phyloP scores from a whole-genome alignment of 2,113 vertebrate species.

The Nibea albiflora region DNA sequence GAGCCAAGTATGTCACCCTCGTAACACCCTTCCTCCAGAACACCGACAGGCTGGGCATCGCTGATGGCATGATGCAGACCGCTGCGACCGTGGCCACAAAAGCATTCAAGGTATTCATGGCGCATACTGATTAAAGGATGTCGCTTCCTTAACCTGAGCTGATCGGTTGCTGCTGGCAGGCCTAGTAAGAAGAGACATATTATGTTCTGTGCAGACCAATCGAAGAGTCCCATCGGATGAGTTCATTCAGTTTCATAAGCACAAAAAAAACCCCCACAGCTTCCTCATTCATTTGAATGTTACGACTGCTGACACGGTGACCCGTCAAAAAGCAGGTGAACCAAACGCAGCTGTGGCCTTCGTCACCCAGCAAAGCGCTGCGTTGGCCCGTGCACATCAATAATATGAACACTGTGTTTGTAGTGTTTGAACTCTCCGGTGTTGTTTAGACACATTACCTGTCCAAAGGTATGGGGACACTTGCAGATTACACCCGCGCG shows the following conservation, averaged over 20 bases:
- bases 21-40: slow-evolving; percentile 96
- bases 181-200: not conserved
- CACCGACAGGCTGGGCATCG: slow-evolving; percentile 90
- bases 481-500: no score
- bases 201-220: no score
- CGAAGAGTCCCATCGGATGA: not conserved
- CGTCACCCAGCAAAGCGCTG: not conserved
- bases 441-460: no score
- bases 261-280: not conserved
- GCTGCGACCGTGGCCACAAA: slow-evolving; percentile 89
- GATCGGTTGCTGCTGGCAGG: not conserved
- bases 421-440: no score
- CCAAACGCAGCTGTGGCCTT: no score
- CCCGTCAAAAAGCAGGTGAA: no score
- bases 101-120: slow-evolving; percentile 87
- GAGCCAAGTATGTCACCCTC: slow-evolving; percentile 93
- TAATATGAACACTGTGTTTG: no score
- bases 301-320: no score
- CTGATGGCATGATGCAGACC: slow-evolving; percentile 94
- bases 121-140: not conserved
- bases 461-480: no score
- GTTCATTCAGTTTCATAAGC: not conserved
- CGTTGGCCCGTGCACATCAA: no score
- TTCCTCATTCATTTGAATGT: not conserved
- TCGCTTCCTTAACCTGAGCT: not conserved